Conservation (phyloP, 2,113 vertebrate genomes). For the Felis chaus region DNA sequence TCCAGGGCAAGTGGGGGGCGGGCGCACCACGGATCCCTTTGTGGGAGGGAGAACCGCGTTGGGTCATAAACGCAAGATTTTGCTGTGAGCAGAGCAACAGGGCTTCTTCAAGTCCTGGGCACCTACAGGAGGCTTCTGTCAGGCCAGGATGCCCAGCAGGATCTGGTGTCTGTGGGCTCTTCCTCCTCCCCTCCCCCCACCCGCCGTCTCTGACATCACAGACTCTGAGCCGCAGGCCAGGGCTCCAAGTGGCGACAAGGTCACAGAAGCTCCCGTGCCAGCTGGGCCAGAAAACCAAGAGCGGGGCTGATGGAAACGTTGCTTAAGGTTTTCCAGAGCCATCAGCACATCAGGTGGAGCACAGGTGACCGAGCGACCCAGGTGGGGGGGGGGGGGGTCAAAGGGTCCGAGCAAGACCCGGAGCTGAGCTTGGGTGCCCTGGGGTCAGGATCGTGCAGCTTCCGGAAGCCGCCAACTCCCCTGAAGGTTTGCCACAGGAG, state of each 20-base stretch:
- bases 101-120: fast-evolving
- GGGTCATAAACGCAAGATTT: fast-evolving
- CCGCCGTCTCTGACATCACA: fast-evolving
- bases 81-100: too few relatives aligned
- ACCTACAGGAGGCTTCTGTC: fast-evolving
- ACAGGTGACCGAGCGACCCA: fast-evolving
- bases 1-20: fast-evolving
- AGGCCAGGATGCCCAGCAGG: neutral
- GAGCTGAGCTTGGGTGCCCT: fast-evolving
- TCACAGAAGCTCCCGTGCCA: neutral
- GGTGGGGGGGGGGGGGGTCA: too few relatives aligned
- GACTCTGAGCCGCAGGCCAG: fast-evolving
- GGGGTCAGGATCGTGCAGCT: neutral
- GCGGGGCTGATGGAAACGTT: fast-evolving
- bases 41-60: fast-evolving
- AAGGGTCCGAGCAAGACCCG: neutral
- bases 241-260: neutral
- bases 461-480: neutral
- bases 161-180: fast-evolving
- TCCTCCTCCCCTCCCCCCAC: too few relatives aligned
- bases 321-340: fast-evolving
- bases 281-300: fast-evolving
- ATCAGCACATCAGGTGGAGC: fast-evolving
- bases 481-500: fast-evolving
- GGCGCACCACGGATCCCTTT: fast-evolving